phyloP scores from a whole-genome alignment of 92 coral and sea anemone genomes.

The Paramuricea clavata region DNA sequence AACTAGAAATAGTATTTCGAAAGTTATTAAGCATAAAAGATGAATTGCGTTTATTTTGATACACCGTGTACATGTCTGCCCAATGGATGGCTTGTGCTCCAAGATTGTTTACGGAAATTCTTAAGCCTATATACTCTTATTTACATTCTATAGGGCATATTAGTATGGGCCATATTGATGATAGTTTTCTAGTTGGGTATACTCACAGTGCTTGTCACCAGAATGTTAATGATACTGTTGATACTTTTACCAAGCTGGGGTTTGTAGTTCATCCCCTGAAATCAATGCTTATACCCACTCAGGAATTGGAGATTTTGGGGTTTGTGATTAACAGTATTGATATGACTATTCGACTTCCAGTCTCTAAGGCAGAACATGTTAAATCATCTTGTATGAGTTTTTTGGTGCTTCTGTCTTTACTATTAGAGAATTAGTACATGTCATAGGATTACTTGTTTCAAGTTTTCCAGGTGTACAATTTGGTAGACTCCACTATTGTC shows the following conservation, averaged over 20 bases:
- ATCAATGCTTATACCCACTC: not conserved
- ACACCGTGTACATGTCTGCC: conserved; percentile 67
- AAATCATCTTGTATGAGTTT: conserved; percentile 33
- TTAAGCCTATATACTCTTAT: conserved; percentile 51
- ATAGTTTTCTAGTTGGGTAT: not conserved
- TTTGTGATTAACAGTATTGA: not conserved
- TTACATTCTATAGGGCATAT: conserved; percentile 52
- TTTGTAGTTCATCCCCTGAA: not conserved
- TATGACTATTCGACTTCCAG: not conserved
- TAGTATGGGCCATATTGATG: conserved; percentile 57
- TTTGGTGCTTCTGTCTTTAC: not conserved
- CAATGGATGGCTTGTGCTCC: conserved; percentile 61
- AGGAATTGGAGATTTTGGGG: not conserved
- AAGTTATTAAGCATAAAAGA: too few species aligned
- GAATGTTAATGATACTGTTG: not conserved
- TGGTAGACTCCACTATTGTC: conserved; percentile 32
- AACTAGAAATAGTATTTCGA: too few species aligned
- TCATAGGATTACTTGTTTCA: conserved; percentile 44
- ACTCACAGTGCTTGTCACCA: not conserved
- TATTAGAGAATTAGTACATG: conserved; percentile 51
- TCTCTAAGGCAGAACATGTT: not conserved
- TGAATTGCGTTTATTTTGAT: too few species aligned
- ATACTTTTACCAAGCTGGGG: not conserved
- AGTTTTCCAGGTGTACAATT: conserved; percentile 37
- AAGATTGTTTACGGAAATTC: conserved; percentile 48